Percentiles rank a stretch among this genome's conserved stretches.
These are phyloP conservation scores for Xestoiulus laeticollis DNA, from an alignment of 2,888 invertebrate genomes.

Conservation along the genomic window DNA sequence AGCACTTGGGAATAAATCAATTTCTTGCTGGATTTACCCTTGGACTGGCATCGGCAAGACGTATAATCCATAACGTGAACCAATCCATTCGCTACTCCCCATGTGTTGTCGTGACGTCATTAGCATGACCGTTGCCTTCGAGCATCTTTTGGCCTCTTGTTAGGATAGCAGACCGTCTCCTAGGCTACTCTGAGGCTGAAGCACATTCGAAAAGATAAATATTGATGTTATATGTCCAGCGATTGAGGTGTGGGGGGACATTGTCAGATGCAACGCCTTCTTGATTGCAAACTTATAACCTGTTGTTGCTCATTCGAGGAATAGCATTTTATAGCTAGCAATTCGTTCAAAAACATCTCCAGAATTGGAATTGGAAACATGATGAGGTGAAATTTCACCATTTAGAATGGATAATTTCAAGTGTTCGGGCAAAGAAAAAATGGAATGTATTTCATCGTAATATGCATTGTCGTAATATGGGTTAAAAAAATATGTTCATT, in stretches of 20 bases:
- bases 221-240: not conserved
- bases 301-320: not conserved
- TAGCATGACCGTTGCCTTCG: not conserved
- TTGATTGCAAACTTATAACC: not conserved
- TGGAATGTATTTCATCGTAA: no score
- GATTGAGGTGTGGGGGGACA: not conserved
- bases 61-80: not conserved
- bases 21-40: constrained; percentile 42
- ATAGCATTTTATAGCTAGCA: not conserved
- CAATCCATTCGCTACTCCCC: not conserved
- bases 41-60: not conserved
- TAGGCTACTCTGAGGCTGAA: not conserved
- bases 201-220: not conserved
- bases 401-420: no score
- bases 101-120: not conserved
- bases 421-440: no score
- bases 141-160: not conserved
- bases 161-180: not conserved
- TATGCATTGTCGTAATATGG: no score
- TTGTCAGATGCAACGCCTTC: not conserved
- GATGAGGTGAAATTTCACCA: not conserved
- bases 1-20: constrained; percentile 46
- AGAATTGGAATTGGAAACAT: no score
- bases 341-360: no score
- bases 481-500: no score